These are phyloP conservation scores for Sebastes dallii DNA, from an alignment of 2,797 vertebrate genomes.

Conservation along the genomic window DNA sequence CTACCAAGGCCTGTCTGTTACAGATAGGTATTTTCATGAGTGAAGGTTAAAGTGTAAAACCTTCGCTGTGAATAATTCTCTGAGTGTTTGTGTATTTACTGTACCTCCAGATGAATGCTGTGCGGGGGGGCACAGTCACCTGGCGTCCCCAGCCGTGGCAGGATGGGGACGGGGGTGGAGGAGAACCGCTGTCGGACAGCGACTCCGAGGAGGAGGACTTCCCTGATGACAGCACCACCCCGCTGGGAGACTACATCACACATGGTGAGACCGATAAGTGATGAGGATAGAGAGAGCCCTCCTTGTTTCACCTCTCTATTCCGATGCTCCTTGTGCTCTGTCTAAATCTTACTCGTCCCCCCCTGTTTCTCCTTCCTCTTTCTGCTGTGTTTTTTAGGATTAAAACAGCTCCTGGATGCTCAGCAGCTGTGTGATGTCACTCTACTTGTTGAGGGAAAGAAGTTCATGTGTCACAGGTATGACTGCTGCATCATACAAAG, in stretches of 20 bases:
- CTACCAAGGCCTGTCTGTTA: neutral
- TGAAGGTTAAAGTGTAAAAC: neutral
- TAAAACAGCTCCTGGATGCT: slow-evolving; percentile 85
- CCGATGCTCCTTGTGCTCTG: neutral
- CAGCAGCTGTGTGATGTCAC: slow-evolving; percentile 88
- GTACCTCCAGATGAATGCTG: slow-evolving; percentile 77
- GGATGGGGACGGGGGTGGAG: slow-evolving; percentile 81
- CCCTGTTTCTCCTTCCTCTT: neutral
- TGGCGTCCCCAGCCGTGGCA: slow-evolving; percentile 87
- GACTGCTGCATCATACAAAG: neutral
- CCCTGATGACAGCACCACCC: slow-evolving; percentile 85
- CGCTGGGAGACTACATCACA: slow-evolving; percentile 84
- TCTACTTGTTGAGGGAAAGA: slow-evolving; percentile 84
- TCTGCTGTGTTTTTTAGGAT: slow-evolving; percentile 63
- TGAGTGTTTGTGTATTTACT: neutral
- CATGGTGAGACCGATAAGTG: slow-evolving; percentile 69
- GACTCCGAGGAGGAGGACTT: slow-evolving; percentile 88
- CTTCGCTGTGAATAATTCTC: neutral
- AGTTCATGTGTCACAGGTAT: slow-evolving; percentile 89
- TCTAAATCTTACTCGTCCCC: neutral
- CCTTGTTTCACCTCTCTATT: neutral
- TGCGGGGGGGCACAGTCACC: slow-evolving; percentile 77
- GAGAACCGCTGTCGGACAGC: slow-evolving; percentile 84
- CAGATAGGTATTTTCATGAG: neutral
- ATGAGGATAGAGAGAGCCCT: neutral